Evolutionary conservation across 2,113 vertebrate species (phyloP).

Genomic region (Calcarius ornatus): DNA sequence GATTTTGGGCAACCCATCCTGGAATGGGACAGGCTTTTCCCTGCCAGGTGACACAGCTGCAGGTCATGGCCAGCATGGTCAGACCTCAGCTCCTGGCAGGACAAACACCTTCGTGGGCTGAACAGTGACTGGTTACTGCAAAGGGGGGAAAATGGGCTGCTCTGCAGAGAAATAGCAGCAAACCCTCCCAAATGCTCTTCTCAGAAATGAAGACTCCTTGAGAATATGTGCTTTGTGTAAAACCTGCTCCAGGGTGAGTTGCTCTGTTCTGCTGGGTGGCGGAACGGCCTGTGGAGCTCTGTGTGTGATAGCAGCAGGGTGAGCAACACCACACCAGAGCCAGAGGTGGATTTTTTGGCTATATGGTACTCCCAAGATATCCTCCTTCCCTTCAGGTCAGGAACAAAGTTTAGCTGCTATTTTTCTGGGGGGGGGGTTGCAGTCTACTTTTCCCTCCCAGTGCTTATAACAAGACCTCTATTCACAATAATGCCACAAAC

Average conservation of each 20-base stretch:
- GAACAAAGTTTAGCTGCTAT: background rate
- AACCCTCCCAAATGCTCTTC: background rate
- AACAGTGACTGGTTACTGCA: background rate
- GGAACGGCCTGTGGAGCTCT: rapidly evolving
- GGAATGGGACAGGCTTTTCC: background rate
- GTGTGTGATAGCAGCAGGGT: background rate
- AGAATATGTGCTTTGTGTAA: background rate
- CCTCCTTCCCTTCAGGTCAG: background rate
- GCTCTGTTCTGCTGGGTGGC: background rate
- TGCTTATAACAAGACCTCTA: background rate
- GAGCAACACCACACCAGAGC: rapidly evolving
- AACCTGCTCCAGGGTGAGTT: background rate
- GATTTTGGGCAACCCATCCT: background rate
- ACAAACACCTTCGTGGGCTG: background rate
- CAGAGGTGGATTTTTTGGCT: background rate
- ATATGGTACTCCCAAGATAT: background rate
- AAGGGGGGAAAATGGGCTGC: background rate
- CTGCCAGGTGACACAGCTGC: background rate
- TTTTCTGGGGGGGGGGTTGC: rapidly evolving
- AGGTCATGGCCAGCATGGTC: rapidly evolving
- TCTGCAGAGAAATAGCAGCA: background rate
- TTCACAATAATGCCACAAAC: background rate
- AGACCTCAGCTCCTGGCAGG: background rate
- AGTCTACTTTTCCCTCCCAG: background rate
- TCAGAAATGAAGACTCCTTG: background rate